These are phyloP conservation scores for Hypercompe scribonia DNA, from an alignment of 2,888 invertebrate species.

Conservation along the genomic window DNA sequence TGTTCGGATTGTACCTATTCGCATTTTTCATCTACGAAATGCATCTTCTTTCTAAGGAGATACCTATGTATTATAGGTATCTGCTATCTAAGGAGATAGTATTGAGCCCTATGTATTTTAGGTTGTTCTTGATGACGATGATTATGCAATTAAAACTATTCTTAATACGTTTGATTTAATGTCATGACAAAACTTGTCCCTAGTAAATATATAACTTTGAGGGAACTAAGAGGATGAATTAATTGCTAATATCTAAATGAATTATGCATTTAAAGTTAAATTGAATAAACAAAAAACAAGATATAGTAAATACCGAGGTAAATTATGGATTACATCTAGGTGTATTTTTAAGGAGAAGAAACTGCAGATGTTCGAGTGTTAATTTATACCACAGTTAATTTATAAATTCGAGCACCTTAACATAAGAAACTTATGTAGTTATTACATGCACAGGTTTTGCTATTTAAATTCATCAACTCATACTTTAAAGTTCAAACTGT, in stretches of 20 bases:
- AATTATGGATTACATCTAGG: too few species aligned
- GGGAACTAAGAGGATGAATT: neutral
- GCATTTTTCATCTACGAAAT: neutral
- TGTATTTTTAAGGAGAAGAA: neutral
- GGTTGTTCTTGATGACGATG: neutral
- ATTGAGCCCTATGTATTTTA: too few species aligned
- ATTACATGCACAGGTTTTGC: neutral
- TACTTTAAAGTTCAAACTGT: neutral
- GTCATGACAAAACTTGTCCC: neutral
- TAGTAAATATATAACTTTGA: neutral
- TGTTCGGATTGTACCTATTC: neutral
- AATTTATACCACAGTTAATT: too few species aligned
- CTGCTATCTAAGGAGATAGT: too few species aligned
- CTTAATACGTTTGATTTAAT: neutral
- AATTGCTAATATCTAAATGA: too few species aligned
- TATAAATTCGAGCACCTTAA: neutral
- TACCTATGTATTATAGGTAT: too few species aligned
- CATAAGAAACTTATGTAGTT: neutral
- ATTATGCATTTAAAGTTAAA: too few species aligned
- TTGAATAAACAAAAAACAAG: too few species aligned
- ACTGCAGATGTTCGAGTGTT: neutral
- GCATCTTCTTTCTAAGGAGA: too few species aligned
- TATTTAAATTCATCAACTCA: neutral
- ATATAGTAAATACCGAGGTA: too few species aligned
- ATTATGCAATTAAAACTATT: neutral